Evolutionary conservation across 2,888 invertebrate species (phyloP), one percentile per base, ranked within the genome.

Genomic region (Lacanobia oleracea): DNA sequence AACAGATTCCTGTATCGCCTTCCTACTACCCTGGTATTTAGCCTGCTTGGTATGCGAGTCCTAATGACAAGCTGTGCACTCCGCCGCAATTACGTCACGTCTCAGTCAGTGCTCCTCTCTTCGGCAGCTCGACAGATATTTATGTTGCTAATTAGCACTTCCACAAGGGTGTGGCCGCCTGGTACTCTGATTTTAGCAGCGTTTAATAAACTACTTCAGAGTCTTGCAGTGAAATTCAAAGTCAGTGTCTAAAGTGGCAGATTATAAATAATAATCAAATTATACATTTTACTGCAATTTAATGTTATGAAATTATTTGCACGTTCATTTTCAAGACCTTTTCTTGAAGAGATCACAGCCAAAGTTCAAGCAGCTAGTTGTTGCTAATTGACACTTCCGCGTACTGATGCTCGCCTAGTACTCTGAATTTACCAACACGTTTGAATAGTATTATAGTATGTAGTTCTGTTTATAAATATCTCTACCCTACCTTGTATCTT

Each of bases 51-150:
- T 72, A 80, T 79, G 76, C 81, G 43, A 56, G 56, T 64, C 65
- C 23, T 79, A 57, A 76, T 75, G 66, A 76, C 80, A 80, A 76
- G 81, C 68, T 72, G 72, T 51, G 57, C 56, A 50, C 60, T 54
- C 14, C 53, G n/a, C 70, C 40, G 59, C 59, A 56, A 57, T 67
- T 56, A 76, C 67, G 76, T 68, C 65, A 63, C 63, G 54, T 53
- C 65, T 45, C 53, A 73, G 61, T 50, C 48, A 53, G 59, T 51
- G 60, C 62, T 12, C 7, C 53, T 65, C 45, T 10, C 65, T 56
- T 56, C 50, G 18, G 43, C 57, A 54, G 27, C 59, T 65, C 56
- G 18, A 33, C 45, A 51, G 9, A 64, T 72, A 60, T 80, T 80
- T 72, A 63, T 57, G 67, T 76, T 67, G 59, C 65, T 69, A 72